Evolutionary conservation across 2,113 vertebrate genomes (phyloP).

Genomic region (Antennarius striatus): DNA sequence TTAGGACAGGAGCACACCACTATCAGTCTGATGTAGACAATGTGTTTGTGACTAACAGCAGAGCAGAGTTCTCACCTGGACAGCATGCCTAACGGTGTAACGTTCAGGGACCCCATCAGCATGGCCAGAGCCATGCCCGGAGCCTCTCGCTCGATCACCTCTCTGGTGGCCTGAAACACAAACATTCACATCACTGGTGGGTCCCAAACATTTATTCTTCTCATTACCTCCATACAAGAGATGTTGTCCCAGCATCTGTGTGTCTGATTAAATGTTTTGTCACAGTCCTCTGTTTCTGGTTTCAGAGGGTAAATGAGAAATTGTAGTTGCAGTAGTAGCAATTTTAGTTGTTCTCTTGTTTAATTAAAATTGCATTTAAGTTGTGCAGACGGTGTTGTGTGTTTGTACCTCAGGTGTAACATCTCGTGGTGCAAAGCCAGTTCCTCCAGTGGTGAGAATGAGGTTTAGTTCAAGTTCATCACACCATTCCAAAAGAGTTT

Average conservation of each 20-base stretch:
- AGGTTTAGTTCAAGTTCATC: constrained; percentile 98
- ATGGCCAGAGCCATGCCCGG: constrained; percentile 98
- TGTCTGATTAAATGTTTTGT: too few relatives aligned
- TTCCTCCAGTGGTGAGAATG: constrained; percentile 98
- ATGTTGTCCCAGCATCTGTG: too few relatives aligned
- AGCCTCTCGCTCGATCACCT: constrained; percentile 98
- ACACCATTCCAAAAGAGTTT: constrained; percentile 97
- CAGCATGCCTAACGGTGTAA: constrained; percentile 98
- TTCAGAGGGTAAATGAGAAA: too few relatives aligned
- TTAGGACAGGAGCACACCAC: constrained; percentile 4
- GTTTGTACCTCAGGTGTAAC: constrained; percentile 96
- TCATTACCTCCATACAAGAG: too few relatives aligned
- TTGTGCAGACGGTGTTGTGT: background rate
- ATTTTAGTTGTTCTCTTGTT: background rate
- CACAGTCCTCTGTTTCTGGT: too few relatives aligned
- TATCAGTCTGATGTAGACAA: too few relatives aligned
- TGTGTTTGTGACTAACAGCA: too few relatives aligned
- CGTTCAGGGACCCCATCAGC: constrained; percentile 99
- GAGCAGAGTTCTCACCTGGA: constrained; percentile 86
- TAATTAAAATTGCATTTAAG: background rate
- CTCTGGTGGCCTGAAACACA: constrained; percentile 92
- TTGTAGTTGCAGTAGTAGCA: too few relatives aligned
- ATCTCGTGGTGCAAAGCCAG: constrained; percentile 96
- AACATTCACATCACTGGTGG: background rate
- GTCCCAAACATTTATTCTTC: background rate